Percentiles rank a stretch among this genome's conserved stretches.
These are phyloP conservation scores for Drosophila merina DNA, from an alignment of 2,888 invertebrate genomes.

Conservation along the genomic window DNA sequence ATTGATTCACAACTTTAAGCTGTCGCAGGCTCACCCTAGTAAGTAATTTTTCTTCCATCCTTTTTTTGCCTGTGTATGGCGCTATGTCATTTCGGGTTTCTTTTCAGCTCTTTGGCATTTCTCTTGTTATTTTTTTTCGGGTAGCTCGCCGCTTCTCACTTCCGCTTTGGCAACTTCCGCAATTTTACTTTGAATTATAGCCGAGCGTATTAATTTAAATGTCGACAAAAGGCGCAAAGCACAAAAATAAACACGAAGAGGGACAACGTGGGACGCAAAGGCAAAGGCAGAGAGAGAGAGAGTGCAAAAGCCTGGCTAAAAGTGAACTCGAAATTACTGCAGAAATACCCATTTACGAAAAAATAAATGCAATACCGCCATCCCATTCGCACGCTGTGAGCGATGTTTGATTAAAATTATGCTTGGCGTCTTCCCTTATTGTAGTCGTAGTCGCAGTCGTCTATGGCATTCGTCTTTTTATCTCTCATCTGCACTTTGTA, in stretches of 20 bases:
- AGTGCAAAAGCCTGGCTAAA: conserved; percentile 14
- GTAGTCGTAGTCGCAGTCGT: conserved; percentile 5
- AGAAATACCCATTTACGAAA: conserved; percentile 26
- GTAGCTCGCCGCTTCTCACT: conserved; percentile 72
- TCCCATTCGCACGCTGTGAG: conserved; percentile 41
- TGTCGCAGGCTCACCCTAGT: conserved; percentile 13
- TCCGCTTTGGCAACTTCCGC: conserved; percentile 79
- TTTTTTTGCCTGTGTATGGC: conserved; percentile 30
- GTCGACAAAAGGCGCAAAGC: conserved; percentile 69
- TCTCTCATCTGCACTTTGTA: conserved; percentile 37
- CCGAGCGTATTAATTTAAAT: conserved; percentile 79
- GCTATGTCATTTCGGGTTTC: conserved; percentile 41
- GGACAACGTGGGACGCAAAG: neutral
- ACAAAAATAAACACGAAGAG: conserved; percentile 62
- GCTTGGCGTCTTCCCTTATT: conserved; percentile 43
- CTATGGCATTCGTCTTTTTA: conserved; percentile 6
- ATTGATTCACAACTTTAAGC: neutral
- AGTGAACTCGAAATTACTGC: conserved; percentile 42
- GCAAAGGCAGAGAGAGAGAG: conserved; percentile 6
- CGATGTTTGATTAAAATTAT: conserved; percentile 74
- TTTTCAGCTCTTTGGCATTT: conserved; percentile 47
- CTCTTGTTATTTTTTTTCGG: conserved; percentile 37
- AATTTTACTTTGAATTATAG: conserved; percentile 79
- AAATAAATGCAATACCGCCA: conserved; percentile 41
- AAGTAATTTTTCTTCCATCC: neutral